phyloP scores from a whole-genome alignment of 2,113 vertebrate genomes.

The Notothenia coriiceps region DNA sequence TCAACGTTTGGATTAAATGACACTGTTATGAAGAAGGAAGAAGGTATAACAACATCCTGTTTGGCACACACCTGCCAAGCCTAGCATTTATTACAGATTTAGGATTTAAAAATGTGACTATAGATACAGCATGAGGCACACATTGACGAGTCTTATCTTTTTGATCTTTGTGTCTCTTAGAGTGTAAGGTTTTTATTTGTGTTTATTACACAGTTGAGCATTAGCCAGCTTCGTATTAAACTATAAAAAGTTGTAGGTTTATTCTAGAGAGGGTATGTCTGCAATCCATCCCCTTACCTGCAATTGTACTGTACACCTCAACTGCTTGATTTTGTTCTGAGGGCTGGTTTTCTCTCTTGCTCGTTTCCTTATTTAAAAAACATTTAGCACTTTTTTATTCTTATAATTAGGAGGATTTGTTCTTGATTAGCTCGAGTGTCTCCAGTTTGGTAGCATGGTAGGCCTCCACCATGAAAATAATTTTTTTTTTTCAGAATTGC shows the following conservation, averaged over 20 bases:
- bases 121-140: background rate
- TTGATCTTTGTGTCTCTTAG: background rate
- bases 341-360: background rate
- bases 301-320: conserved; percentile 33
- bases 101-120: background rate
- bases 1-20: background rate
- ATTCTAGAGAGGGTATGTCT: conserved; percentile 28
- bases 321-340: conserved; percentile 24
- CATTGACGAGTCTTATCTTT: conserved; percentile 1
- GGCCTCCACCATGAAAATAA: no score
- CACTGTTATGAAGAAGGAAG: background rate
- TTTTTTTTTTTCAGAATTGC: no score
- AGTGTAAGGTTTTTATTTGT: conserved; percentile 2
- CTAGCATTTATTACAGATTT: background rate
- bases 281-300: conserved; percentile 18
- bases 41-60: background rate
- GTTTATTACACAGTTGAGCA: conserved; percentile 6
- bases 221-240: conserved; percentile 50
- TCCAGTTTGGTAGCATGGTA: background rate
- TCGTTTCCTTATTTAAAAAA: conserved; percentile 13
- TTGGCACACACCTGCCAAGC: background rate
- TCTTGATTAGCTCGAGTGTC: conserved; percentile 36
- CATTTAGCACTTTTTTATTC: conserved; percentile 2
- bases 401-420: conserved; percentile 23
- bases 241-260: conserved; percentile 44